Evolutionary conservation across 2,797 vertebrate genomes (phyloP).

Genomic region (Spinus pinus): DNA sequence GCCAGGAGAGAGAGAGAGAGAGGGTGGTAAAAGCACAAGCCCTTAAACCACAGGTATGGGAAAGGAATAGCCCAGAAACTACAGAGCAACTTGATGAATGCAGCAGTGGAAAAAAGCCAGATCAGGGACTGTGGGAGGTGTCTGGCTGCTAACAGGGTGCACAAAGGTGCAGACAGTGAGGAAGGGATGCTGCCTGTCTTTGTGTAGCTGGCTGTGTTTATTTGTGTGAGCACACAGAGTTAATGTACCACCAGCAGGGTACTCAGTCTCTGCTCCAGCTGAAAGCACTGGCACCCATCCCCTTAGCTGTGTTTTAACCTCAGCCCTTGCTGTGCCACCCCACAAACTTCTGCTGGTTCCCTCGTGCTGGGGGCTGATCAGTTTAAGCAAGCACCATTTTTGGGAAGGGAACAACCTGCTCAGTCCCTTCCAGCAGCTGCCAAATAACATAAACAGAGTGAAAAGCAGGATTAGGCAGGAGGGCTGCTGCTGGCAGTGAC

Average conservation of each 20-base stretch:
- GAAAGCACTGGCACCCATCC: background rate
- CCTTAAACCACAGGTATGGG: background rate
- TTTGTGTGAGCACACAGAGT: background rate
- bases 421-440: background rate
- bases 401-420: conserved; percentile 15
- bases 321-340: background rate
- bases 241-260: background rate
- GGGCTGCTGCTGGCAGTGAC: background rate
- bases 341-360: background rate
- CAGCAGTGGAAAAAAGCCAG: background rate
- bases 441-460: conserved; percentile 16
- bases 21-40: background rate
- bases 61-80: background rate
- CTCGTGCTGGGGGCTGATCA: background rate
- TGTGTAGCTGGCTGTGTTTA: background rate
- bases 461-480: background rate
- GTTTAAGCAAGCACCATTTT: conserved; percentile 17
- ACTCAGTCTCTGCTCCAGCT: background rate
- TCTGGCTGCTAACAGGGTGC: background rate
- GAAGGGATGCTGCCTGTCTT: background rate
- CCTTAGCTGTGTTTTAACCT: background rate
- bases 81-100: background rate
- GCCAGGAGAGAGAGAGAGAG: background rate
- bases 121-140: background rate
- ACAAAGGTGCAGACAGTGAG: background rate